Evolutionary conservation across 92 coral and sea anemone species (phyloP).

Genomic region (Galaxea fascicularis): DNA sequence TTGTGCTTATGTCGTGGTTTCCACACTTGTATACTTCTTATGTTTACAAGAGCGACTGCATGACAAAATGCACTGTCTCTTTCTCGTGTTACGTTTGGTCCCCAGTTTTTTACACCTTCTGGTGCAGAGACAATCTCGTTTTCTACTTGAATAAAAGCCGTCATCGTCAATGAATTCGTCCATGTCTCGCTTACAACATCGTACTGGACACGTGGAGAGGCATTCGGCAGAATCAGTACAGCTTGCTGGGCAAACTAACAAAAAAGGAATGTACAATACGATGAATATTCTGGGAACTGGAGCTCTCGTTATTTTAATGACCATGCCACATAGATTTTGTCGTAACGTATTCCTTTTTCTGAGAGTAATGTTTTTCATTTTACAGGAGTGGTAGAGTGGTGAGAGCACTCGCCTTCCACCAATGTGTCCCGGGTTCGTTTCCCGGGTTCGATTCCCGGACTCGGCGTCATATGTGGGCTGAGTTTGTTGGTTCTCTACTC

Average conservation of each 20-base stretch:
- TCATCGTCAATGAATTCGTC: slow-evolving; percentile 27
- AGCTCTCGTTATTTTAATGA: no score
- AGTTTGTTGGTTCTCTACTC: no score
- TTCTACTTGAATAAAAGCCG: neutral
- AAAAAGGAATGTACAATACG: neutral
- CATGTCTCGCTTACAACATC: slow-evolving; percentile 22
- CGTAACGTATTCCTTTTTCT: no score
- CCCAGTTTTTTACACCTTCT: neutral
- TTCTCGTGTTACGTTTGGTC: neutral
- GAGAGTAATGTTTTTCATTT: no score
- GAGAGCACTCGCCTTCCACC: no score
- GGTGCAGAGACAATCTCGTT: slow-evolving; percentile 6
- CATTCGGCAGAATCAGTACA: neutral
- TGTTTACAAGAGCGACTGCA: neutral
- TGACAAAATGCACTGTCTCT: neutral
- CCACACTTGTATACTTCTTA: neutral
- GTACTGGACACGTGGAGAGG: slow-evolving; percentile 11
- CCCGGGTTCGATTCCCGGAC: no score
- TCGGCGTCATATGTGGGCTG: no score
- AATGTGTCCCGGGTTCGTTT: no score
- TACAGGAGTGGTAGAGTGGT: no score
- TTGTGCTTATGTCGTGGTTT: neutral
- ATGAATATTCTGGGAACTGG: no score
- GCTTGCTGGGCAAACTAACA: slow-evolving; percentile 19
- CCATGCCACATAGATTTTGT: no score